These are phyloP conservation scores for Tragelaphus strepsiceros DNA, from an alignment of 2,113 vertebrate species.

Conservation along the genomic window DNA sequence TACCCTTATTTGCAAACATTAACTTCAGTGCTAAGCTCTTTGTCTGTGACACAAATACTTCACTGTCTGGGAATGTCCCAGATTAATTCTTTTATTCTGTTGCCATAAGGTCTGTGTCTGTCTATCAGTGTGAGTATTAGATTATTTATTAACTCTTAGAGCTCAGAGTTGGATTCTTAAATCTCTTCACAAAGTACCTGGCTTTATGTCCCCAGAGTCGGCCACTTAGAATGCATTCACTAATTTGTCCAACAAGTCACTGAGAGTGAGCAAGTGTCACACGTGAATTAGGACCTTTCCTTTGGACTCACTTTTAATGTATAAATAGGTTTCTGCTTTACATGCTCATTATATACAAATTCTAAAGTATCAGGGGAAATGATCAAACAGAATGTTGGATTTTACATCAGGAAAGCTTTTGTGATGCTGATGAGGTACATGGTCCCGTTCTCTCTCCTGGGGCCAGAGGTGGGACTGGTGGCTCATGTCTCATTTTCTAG, in stretches of 20 bases:
- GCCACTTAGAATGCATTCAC: not conserved
- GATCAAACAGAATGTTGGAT: not conserved
- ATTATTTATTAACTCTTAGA: not conserved
- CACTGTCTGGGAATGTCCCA: not conserved
- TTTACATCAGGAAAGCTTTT: not conserved
- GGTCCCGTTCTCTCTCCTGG: not conserved
- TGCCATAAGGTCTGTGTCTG: not conserved
- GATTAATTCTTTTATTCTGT: conserved; percentile 8
- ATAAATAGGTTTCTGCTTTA: not conserved
- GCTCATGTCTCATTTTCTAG: not conserved
- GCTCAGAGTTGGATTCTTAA: not conserved
- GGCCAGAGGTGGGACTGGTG: not conserved
- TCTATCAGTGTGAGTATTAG: not conserved
- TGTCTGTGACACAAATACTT: not conserved
- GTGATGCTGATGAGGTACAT: not conserved
- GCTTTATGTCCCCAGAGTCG: not conserved
- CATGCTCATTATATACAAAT: not conserved
- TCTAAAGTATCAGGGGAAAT: not conserved
- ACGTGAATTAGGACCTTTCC: not conserved
- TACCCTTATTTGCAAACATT: not conserved
- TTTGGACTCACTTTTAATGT: not conserved
- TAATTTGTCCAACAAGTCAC: not conserved
- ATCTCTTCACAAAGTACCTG: not conserved
- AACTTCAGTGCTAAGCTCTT: not conserved
- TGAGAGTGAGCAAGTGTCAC: not conserved